Evolutionary conservation across 1,140 invertebrate genomes (phyloP).

Genomic region (Drosophila orosa): DNA sequence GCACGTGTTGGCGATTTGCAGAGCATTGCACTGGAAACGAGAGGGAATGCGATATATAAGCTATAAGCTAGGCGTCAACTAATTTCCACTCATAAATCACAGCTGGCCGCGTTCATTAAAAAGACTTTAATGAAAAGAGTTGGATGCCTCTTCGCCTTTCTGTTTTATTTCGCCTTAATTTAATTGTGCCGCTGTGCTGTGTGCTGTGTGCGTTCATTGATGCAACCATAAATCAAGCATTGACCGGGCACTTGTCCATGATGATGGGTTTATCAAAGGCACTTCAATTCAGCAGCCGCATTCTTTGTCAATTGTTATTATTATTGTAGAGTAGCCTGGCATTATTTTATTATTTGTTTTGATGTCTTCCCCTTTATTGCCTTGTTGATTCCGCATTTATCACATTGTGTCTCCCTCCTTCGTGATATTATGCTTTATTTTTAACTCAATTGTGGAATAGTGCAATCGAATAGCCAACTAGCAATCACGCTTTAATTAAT

Average conservation of each 20-base stretch:
- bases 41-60: neutral
- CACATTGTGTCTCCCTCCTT: slow-evolving; percentile 27
- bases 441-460: slow-evolving; percentile 66
- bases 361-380: slow-evolving; percentile 32
- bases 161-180: slow-evolving; percentile 69
- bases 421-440: slow-evolving; percentile 71
- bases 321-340: slow-evolving; percentile 21
- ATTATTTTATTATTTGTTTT: slow-evolving; percentile 34
- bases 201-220: slow-evolving; percentile 35
- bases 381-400: slow-evolving; percentile 67
- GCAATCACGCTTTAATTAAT: slow-evolving; percentile 49
- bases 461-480: slow-evolving; percentile 18
- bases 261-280: slow-evolving; percentile 69
- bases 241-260: slow-evolving; percentile 49
- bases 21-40: slow-evolving; percentile 33
- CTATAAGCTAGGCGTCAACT: slow-evolving; percentile 30
- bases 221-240: slow-evolving; percentile 76
- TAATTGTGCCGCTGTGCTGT: slow-evolving; percentile 45
- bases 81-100: slow-evolving; percentile 68
- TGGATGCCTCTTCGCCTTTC: slow-evolving; percentile 35
- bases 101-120: slow-evolving; percentile 43
- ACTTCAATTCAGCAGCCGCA: slow-evolving; percentile 74
- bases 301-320: slow-evolving; percentile 67
- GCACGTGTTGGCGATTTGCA: slow-evolving; percentile 48
- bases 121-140: slow-evolving; percentile 63